A percentile compares a stretch with the other conserved stretches of the same genome.
Conservation (phyloP, 64 coral and sea anemone species). For the Catalaphyllia jardinei region DNA sequence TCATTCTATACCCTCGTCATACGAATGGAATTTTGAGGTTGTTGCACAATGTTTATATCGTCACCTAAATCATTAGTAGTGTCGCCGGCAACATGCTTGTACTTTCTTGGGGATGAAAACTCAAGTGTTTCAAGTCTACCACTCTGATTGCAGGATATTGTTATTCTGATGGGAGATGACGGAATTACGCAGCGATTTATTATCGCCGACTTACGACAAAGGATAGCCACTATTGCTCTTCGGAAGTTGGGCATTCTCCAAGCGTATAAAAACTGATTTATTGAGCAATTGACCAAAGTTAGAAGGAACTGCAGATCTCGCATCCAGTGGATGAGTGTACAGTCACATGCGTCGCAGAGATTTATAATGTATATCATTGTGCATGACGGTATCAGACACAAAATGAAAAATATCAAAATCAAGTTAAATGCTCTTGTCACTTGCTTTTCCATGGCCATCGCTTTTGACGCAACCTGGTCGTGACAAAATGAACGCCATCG, state of each 20-base stretch:
- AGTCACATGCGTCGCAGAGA: conserved; percentile 69
- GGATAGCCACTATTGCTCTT: conserved; percentile 46
- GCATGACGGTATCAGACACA: conserved; percentile 79
- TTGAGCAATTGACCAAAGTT: conserved; percentile 75
- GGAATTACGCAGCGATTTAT: not conserved
- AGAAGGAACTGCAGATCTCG: conserved; percentile 80
- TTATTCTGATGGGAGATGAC: not conserved
- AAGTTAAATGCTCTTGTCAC: conserved; percentile 76
- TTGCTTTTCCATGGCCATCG: conserved; percentile 58
- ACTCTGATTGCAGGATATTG: not conserved
- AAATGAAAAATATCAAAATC: conserved; percentile 74
- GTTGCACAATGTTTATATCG: not conserved
- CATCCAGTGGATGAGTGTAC: conserved; percentile 81
- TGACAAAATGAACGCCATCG: conserved; percentile 60
- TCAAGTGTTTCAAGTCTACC: not conserved
- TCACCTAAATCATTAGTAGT: not conserved
- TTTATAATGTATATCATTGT: conserved; percentile 87
- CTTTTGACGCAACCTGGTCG: conserved; percentile 56
- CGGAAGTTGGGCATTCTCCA: conserved; percentile 81
- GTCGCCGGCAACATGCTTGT: not conserved
- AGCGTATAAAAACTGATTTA: conserved; percentile 94
- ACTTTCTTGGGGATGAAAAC: not conserved
- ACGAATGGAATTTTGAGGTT: not conserved
- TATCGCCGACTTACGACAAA: not conserved
- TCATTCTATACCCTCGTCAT: not conserved